Evolutionary conservation across 92 coral and sea anemone species (phyloP).

Genomic region (Epizoanthus ramosus): DNA sequence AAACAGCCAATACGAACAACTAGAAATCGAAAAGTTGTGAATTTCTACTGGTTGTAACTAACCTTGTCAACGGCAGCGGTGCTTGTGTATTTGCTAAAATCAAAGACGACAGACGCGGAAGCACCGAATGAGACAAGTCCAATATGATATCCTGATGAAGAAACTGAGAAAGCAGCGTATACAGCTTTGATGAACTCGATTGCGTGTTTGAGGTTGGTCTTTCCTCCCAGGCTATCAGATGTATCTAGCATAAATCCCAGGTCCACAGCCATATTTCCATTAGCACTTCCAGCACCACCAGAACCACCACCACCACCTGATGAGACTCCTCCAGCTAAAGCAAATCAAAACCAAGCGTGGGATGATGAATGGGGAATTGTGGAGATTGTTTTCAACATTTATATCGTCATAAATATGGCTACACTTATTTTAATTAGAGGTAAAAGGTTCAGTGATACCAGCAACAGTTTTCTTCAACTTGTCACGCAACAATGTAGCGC

Average conservation of each 20-base stretch:
- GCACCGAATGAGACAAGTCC: conserved; percentile 77
- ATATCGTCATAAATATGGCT: no score
- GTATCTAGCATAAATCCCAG: conserved; percentile 80
- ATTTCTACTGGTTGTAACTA: no score
- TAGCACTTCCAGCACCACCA: conserved; percentile 44
- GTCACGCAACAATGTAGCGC: no score
- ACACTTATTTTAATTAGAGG: no score
- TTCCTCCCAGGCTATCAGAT: conserved; percentile 63
- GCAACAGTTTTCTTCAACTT: no score
- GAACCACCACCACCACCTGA: conserved; percentile 48
- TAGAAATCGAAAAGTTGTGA: no score
- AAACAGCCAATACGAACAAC: no score
- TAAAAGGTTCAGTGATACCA: no score
- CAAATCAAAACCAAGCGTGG: no score
- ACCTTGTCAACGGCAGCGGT: conserved; percentile 46
- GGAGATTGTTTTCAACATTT: no score
- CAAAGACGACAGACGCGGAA: conserved; percentile 77
- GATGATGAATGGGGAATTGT: no score
- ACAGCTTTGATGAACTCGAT: conserved; percentile 68
- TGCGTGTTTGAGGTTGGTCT: conserved; percentile 60
- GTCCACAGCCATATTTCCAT: conserved; percentile 55
- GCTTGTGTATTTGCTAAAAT: conserved; percentile 69
- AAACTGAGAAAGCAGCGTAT: conserved; percentile 58
- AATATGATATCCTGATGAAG: conserved; percentile 63
- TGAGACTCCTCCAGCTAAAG: conserved; percentile 60